Conservation (phyloP, 2,888 invertebrate genomes). For the Macropis europaea region DNA sequence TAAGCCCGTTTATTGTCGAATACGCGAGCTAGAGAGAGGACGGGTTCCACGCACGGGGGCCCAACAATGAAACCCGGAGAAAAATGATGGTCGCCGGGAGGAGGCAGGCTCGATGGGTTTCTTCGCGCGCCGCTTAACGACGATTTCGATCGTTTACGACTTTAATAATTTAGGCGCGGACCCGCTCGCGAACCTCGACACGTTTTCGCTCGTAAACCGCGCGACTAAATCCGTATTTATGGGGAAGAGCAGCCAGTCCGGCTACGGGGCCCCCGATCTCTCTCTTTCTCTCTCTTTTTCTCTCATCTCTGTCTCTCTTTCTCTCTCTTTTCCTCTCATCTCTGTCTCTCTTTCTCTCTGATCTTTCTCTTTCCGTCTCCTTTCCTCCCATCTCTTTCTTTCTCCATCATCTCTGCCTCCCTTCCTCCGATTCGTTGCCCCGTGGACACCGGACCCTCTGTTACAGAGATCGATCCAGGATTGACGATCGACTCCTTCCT, state of each 20-base stretch:
- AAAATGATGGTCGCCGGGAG: conserved; percentile 58
- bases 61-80: conserved; percentile 62
- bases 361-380: conserved; percentile 1
- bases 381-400: conserved; percentile 5
- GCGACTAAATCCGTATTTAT: conserved; percentile 79
- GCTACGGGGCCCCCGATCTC: conserved; percentile 44
- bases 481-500: too few relatives aligned
- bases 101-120: conserved; percentile 65
- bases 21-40: conserved; percentile 25
- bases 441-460: too few relatives aligned
- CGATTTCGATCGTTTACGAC: conserved; percentile 79
- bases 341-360: background rate
- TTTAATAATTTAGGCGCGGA: conserved; percentile 79
- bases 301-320: conserved; percentile 34
- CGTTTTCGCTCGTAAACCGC: conserved; percentile 79
- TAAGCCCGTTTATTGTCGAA: conserved; percentile 51
- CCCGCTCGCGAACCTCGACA: conserved; percentile 77
- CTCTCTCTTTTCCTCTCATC: background rate
- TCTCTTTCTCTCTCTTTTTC: conserved; percentile 43
- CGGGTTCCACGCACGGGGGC: conserved; percentile 24
- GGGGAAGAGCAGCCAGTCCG: conserved; percentile 73
- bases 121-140: conserved; percentile 78
- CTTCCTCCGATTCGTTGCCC: too few relatives aligned
- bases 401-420: too few relatives aligned
- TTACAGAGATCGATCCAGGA: too few relatives aligned